These are phyloP conservation scores for Carcina quercana DNA, from an alignment of 2,888 invertebrate species.

Conservation along the genomic window DNA sequence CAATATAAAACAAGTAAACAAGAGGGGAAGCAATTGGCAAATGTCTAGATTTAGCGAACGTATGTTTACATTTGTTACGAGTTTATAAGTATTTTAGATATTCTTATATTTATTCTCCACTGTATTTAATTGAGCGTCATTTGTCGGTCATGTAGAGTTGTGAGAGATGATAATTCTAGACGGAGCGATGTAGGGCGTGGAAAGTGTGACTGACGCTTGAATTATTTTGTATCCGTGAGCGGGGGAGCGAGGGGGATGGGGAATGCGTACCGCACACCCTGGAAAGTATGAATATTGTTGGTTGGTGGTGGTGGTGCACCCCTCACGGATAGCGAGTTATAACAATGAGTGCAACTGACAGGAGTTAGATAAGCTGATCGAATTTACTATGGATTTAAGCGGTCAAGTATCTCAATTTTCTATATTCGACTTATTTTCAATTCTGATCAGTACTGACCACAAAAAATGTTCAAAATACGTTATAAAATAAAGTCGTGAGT, in stretches of 20 bases:
- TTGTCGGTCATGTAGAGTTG: slow-evolving; percentile 30
- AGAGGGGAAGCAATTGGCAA: slow-evolving; percentile 51
- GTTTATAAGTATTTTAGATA: slow-evolving; percentile 81
- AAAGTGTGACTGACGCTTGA: slow-evolving; percentile 53
- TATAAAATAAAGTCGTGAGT: slow-evolving; percentile 48
- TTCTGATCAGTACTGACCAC: slow-evolving; percentile 55
- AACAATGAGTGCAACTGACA: slow-evolving; percentile 42
- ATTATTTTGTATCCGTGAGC: slow-evolving; percentile 37
- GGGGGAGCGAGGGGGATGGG: slow-evolving; percentile 25
- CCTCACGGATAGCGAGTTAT: slow-evolving; percentile 36
- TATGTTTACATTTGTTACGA: slow-evolving; percentile 75
- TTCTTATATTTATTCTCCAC: slow-evolving; percentile 80
- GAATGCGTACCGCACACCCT: slow-evolving; percentile 18
- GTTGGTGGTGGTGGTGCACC: slow-evolving; percentile 29
- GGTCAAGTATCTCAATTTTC: slow-evolving; percentile 58
- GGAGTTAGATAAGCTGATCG: slow-evolving; percentile 66
- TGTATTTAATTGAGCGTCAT: slow-evolving; percentile 54
- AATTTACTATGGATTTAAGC: slow-evolving; percentile 73
- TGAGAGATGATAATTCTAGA: slow-evolving; percentile 19
- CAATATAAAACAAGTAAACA: slow-evolving; percentile 40
- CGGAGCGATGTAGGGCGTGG: too few species aligned
- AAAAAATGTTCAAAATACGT: slow-evolving; percentile 53
- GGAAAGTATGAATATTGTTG: slow-evolving; percentile 28
- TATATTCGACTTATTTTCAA: slow-evolving; percentile 53
- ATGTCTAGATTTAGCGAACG: slow-evolving; percentile 49